Evolutionary conservation across 2,888 invertebrate genomes (phyloP).

Genomic region (Lissocephala sabroskyi): DNA sequence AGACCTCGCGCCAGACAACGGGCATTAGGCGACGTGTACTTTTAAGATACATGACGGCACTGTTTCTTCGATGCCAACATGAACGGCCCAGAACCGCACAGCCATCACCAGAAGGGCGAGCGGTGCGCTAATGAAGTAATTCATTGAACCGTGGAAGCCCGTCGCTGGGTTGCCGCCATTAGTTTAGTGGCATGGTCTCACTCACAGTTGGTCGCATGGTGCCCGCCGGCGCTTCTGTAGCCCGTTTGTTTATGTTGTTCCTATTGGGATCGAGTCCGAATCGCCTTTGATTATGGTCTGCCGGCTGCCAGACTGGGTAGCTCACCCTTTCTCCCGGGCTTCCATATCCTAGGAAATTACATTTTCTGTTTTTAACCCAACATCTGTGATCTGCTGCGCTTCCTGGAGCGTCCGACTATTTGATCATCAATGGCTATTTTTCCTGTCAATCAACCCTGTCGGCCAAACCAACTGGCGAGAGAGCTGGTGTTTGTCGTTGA

Average conservation of each 20-base stretch:
- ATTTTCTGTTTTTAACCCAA: slow-evolving; percentile 40
- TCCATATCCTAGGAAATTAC: slow-evolving; percentile 10
- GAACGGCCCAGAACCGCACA: too few relatives aligned
- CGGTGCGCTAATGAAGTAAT: slow-evolving; percentile 68
- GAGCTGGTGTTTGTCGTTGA: too few relatives aligned
- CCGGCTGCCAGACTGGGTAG: too few relatives aligned
- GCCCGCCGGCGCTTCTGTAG: slow-evolving; percentile 2
- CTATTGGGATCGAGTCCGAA: too few relatives aligned
- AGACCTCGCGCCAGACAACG: slow-evolving; percentile 18
- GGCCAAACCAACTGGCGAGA: neutral
- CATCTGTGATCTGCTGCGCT: slow-evolving; percentile 36
- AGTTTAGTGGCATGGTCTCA: slow-evolving; percentile 49
- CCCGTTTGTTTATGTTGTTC: slow-evolving; percentile 22
- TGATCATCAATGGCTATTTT: slow-evolving; percentile 2
- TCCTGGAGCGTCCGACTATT: slow-evolving; percentile 61
- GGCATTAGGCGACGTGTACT: slow-evolving; percentile 10
- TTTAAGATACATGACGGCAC: slow-evolving; percentile 31
- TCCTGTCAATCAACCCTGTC: neutral
- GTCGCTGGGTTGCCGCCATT: slow-evolving; percentile 32
- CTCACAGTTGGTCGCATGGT: too few relatives aligned
- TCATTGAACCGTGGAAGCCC: slow-evolving; percentile 66
- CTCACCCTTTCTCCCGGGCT: neutral
- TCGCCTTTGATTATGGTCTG: too few relatives aligned
- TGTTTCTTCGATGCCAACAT: too few relatives aligned
- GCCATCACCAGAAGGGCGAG: too few relatives aligned